phyloP scores from a whole-genome alignment of 2,113 vertebrate genomes.

The Verasper variegatus region DNA sequence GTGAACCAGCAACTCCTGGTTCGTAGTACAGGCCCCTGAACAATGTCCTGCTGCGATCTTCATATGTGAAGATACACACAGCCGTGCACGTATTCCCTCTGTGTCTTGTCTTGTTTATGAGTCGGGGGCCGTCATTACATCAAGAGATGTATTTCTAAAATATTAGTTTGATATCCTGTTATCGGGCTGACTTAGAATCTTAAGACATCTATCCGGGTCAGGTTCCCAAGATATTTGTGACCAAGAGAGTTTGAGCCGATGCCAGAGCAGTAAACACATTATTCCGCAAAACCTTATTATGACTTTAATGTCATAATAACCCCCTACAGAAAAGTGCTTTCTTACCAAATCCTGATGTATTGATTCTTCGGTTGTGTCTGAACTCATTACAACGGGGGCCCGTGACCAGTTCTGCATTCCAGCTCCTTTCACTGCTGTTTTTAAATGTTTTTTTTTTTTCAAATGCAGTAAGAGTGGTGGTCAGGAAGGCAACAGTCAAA shows the following conservation, averaged over 20 bases:
- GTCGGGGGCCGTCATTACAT: constrained; percentile 86
- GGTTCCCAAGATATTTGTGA: background rate
- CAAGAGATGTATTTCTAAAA: background rate
- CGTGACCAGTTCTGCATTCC: background rate
- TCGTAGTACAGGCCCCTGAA: background rate
- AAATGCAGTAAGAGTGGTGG: constrained; percentile 32
- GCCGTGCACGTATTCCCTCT: background rate
- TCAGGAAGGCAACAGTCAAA: constrained; percentile 46
- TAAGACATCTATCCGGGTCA: background rate
- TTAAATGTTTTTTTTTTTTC: constrained; percentile 12
- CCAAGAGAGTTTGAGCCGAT: background rate
- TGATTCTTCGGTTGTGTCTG: background rate
- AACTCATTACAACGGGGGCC: background rate
- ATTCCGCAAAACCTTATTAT: background rate
- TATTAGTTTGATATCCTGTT: background rate
- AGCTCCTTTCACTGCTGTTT: background rate
- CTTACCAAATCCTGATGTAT: background rate
- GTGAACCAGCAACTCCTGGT: too few relatives aligned
- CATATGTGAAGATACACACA: background rate
- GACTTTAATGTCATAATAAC: background rate
- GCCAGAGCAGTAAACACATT: background rate
- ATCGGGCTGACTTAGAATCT: background rate
- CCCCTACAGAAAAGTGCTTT: background rate
- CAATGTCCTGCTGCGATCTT: too few relatives aligned
- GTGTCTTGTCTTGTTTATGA: constrained; percentile 83